Evolutionary conservation across 2,797 vertebrate species (phyloP).

Genomic region (Catharus ustulatus): DNA sequence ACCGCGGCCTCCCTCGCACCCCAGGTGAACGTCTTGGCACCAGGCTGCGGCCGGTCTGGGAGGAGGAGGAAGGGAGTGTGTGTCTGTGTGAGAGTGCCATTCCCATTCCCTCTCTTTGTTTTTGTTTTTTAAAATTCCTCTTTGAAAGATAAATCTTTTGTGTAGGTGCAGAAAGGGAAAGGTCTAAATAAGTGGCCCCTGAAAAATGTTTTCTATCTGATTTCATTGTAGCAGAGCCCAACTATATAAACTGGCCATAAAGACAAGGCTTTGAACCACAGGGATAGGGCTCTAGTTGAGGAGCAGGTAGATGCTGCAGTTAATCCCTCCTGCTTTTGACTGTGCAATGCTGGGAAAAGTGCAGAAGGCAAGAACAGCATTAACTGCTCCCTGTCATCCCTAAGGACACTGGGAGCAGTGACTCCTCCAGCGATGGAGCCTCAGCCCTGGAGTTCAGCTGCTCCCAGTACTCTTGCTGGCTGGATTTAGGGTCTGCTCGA

Average conservation of each 20-base stretch:
- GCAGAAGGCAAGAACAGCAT: neutral
- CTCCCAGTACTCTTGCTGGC: neutral
- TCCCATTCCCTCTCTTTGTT: neutral
- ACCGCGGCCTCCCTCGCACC: conserved; percentile 57
- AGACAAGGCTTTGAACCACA: neutral
- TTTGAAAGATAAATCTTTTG: neutral
- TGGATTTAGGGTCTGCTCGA: neutral
- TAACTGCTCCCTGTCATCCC: neutral
- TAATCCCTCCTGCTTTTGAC: neutral
- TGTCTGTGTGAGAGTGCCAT: conserved; percentile 57
- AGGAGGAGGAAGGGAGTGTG: conserved; percentile 64
- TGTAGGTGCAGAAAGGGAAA: neutral
- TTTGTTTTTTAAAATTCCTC: neutral
- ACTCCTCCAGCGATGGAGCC: accelerated
- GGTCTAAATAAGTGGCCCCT: neutral
- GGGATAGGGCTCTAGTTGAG: neutral
- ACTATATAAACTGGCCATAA: neutral
- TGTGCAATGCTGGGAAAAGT: neutral
- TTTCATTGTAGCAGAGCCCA: neutral
- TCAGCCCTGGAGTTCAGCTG: neutral
- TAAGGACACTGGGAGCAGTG: neutral
- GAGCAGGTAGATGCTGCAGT: neutral
- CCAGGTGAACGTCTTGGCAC: conserved; percentile 72
- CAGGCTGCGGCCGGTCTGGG: conserved; percentile 52
- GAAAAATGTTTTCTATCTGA: neutral